A percentile compares a stretch with the other conserved stretches of the same genome.
These are phyloP conservation scores for Drosophila lutescens DNA, from an alignment of 2,888 invertebrate genomes.

Conservation along the genomic window DNA sequence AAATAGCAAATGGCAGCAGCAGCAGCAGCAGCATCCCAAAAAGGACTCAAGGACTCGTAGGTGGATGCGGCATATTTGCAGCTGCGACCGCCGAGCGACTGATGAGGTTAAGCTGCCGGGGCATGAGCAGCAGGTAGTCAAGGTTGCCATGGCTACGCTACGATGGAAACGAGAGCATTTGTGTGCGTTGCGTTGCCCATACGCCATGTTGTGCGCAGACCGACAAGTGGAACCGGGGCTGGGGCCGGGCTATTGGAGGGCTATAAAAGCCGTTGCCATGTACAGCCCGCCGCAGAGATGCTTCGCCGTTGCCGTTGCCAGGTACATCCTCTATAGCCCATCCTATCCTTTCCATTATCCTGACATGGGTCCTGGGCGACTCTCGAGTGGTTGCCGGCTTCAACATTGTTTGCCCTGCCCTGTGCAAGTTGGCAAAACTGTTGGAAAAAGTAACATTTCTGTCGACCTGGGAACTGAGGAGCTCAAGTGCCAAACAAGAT, in stretches of 20 bases:
- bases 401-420: conserved; percentile 46
- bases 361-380: conserved; percentile 29
- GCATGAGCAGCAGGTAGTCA: conserved; percentile 76
- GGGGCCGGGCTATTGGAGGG: conserved; percentile 15
- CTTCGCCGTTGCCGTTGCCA: conserved; percentile 60
- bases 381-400: conserved; percentile 62
- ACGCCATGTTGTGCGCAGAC: conserved; percentile 75
- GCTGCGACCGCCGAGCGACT: conserved; percentile 47
- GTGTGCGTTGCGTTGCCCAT: conserved; percentile 54
- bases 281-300: conserved; percentile 67
- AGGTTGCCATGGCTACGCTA: conserved; percentile 75
- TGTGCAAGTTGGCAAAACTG: conserved; percentile 33
- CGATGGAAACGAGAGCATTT: conserved; percentile 46
- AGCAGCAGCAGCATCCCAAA: conserved; percentile 42
- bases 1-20: conserved; percentile 55
- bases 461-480: conserved; percentile 25
- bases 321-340: conserved; percentile 47
- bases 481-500: conserved; percentile 35
- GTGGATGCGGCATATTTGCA: conserved; percentile 51
- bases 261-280: conserved; percentile 77
- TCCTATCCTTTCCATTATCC: conserved; percentile 10
- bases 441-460: conserved; percentile 35
- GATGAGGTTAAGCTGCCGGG: conserved; percentile 62
- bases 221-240: conserved; percentile 12
- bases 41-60: conserved; percentile 48